phyloP scores from a whole-genome alignment of 2,113 vertebrate species.

The Cnemophilus loriae region DNA sequence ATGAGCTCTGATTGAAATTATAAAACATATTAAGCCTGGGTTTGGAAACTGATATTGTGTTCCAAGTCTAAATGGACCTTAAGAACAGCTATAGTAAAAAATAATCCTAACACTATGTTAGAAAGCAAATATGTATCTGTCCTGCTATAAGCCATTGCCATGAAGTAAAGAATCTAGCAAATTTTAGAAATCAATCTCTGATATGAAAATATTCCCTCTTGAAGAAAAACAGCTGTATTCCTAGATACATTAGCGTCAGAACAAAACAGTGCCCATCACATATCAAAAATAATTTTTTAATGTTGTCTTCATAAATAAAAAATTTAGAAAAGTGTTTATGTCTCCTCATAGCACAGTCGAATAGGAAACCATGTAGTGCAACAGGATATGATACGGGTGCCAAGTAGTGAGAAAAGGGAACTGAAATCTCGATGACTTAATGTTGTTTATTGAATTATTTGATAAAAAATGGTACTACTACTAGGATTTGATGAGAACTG shows the following conservation, averaged over 20 bases:
- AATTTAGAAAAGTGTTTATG: neutral
- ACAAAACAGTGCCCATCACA: neutral
- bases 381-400: neutral
- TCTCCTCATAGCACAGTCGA: neutral
- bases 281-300: neutral
- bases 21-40: neutral
- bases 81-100: neutral
- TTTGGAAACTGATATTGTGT: neutral
- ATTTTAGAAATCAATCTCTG: neutral
- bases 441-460: constrained; percentile 21
- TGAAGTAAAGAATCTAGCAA: neutral
- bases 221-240: neutral
- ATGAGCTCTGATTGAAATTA: neutral
- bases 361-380: neutral
- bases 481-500: neutral
- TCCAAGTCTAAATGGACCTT: neutral
- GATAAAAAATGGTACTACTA: neutral
- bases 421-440: neutral
- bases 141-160: neutral
- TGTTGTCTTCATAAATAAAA: neutral
- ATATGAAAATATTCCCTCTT: neutral
- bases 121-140: neutral
- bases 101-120: neutral
- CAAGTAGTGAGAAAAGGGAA: constrained; percentile 27
- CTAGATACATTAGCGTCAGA: neutral